These are phyloP conservation scores for Erinaceus europaeus DNA, from an alignment of 2,113 vertebrate genomes.

Conservation along the genomic window DNA sequence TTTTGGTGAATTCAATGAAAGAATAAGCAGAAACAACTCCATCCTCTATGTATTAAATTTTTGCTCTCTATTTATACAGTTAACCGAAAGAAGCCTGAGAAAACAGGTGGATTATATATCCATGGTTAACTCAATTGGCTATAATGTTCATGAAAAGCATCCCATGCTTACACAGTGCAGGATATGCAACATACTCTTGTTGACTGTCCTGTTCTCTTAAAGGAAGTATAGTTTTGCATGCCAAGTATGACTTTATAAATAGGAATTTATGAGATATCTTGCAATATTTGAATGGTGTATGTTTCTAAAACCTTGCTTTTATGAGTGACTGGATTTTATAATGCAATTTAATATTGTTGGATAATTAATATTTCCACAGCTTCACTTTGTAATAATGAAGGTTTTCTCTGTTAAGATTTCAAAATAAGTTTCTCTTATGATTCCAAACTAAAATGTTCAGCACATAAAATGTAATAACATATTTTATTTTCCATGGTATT, in stretches of 20 bases:
- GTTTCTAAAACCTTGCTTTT: neutral
- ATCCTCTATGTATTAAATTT: neutral
- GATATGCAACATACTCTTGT: neutral
- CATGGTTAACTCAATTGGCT: neutral
- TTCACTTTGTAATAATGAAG: neutral
- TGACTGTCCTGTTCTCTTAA: neutral
- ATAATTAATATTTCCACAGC: neutral
- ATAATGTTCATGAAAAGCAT: neutral
- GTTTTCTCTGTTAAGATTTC: neutral
- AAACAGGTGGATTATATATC: neutral
- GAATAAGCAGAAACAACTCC: neutral
- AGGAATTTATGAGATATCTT: neutral
- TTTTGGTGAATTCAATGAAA: neutral
- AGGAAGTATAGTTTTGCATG: neutral
- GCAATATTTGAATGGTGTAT: neutral
- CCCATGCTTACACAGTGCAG: neutral
- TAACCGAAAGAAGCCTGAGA: constrained; percentile 27
- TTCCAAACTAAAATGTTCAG: neutral
- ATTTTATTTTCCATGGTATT: neutral
- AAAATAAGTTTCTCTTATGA: constrained; percentile 13
- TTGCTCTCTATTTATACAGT: constrained; percentile 19
- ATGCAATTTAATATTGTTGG: neutral
- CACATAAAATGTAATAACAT: neutral
- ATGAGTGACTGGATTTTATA: neutral
- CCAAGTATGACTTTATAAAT: neutral